Base-by-base conservation (phyloP, 1,140 invertebrate genomes). In the fruit fly (Drosophila melanogaster) region DNA sequence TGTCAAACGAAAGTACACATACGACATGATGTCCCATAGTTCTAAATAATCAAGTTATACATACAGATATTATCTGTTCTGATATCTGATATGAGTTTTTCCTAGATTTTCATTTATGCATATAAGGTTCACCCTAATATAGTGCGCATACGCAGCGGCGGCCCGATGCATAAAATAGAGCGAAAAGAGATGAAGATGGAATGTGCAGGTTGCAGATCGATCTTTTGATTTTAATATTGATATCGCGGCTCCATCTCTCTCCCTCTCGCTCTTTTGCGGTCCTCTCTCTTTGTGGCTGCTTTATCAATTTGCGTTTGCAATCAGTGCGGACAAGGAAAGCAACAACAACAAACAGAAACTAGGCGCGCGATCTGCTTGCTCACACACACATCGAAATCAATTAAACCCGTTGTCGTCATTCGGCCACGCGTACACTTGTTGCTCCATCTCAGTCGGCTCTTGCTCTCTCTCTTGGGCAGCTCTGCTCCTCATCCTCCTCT, bases 401-500 rank as follows among this genome's bases (percentile, higher is more conserved):
- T 86, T 86, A 87, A 86, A 86, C 83, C 81, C 81, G 81, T 85
- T 85, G 83, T 87, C 49, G 49, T 51, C 83, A 81, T 73, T 65
- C 70, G 54, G 83, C 83, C 83, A 86, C 81, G 81, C 83, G 78
- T 86, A 86, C 81, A 86, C 83, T 86, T 86, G 81, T 81, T 81
- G 74, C 38, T 41, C 59, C 61, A 44, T 12, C 41, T 19, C 41
- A n/a, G 15, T 41, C 40, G n/a, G 2, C 38, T 15, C 38, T n/a
- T 7, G 12, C 38, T 40, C 38, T 40, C 38, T 40, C 40, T 41
- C 43, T 53, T n/a, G 40, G 49, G 49, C 15, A 30, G 17, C 37
- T 41, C 19, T 22, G 17, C 57, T 61, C 19, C 26, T 6, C 26
- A 5, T 1, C 26, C 55, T 55, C 40, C 46, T 44, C 41, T 4